Evolutionary conservation across 2,113 vertebrate species (phyloP).

Genomic region (Leptobrachium ailaonicum): DNA sequence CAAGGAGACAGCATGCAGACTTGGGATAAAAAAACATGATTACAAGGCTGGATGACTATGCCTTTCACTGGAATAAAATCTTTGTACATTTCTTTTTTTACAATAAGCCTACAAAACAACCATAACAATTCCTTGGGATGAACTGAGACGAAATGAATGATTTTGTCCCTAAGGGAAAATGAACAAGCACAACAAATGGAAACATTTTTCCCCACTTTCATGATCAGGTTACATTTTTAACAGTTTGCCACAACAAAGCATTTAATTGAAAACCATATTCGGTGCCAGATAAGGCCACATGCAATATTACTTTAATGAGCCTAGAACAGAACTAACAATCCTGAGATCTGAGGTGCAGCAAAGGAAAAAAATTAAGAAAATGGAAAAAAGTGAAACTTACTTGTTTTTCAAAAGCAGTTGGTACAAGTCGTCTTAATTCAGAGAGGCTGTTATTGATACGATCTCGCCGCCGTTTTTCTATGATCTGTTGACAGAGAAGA

Average conservation of each 20-base stretch:
- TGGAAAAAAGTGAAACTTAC: conserved; percentile 65
- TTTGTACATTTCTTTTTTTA: background rate
- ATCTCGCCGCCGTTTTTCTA: conserved; percentile 94
- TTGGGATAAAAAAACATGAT: background rate
- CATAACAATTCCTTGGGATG: conserved; percentile 53
- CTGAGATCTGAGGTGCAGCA: conserved; percentile 62
- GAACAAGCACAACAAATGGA: conserved; percentile 72
- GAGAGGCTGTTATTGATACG: conserved; percentile 94
- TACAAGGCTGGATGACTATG: background rate
- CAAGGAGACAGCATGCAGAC: too few species aligned
- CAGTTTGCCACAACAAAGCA: conserved; percentile 79
- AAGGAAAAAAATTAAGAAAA: conserved; percentile 26
- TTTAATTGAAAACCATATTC: conserved; percentile 71
- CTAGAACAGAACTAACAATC: conserved; percentile 65
- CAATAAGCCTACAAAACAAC: conserved; percentile 4
- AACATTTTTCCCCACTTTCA: conserved; percentile 65
- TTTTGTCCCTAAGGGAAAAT: conserved; percentile 69
- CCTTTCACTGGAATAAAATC: background rate
- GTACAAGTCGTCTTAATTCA: conserved; percentile 88
- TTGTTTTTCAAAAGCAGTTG: conserved; percentile 94
- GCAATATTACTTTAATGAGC: conserved; percentile 74
- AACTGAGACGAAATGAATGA: conserved; percentile 67
- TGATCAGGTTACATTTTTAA: conserved; percentile 75
- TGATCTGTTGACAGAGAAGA: conserved; percentile 74
- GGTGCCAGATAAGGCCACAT: conserved; percentile 71